These are phyloP conservation scores for Parazoanthus atlanticus DNA, from an alignment of 92 coral and sea anemone species.

Conservation along the genomic window DNA sequence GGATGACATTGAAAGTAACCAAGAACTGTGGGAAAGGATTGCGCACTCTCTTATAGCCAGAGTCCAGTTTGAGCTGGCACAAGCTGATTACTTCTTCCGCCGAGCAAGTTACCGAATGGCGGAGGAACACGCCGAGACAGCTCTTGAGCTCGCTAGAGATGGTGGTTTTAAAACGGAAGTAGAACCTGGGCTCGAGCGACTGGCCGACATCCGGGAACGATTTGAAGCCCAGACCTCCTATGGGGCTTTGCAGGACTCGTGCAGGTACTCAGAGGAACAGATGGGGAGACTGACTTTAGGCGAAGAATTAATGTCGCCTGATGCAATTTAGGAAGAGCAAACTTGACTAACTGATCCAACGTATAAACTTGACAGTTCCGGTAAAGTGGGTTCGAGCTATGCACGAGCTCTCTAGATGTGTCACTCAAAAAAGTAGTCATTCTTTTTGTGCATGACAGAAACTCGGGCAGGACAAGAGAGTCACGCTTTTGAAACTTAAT, in stretches of 20 bases:
- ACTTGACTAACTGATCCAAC: background rate
- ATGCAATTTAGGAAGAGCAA: background rate
- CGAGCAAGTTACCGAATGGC: constrained; percentile 18
- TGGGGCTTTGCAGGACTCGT: background rate
- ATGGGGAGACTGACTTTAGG: background rate
- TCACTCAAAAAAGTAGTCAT: too few relatives aligned
- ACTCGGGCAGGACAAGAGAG: too few relatives aligned
- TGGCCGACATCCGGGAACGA: constrained; percentile 24
- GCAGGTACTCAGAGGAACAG: background rate
- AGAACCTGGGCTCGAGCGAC: constrained; percentile 12
- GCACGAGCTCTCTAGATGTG: too few relatives aligned
- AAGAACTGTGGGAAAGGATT: constrained; percentile 28
- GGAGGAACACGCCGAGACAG: background rate
- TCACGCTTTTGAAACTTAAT: too few relatives aligned
- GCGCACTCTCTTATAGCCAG: constrained; percentile 2
- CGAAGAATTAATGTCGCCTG: background rate
- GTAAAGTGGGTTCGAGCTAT: too few relatives aligned
- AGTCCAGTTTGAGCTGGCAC: constrained; percentile 28
- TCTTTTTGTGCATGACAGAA: too few relatives aligned
- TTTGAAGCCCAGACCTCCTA: background rate
- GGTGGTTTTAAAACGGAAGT: constrained; percentile 27
- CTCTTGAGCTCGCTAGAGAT: background rate
- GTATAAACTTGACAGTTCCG: too few relatives aligned
- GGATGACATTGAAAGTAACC: background rate
- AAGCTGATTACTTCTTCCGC: constrained; percentile 41